A percentile compares a stretch with the other conserved stretches of the same genome.
Conservation (phyloP, 2,113 vertebrate species). For the Cheirogaleus medius region DNA sequence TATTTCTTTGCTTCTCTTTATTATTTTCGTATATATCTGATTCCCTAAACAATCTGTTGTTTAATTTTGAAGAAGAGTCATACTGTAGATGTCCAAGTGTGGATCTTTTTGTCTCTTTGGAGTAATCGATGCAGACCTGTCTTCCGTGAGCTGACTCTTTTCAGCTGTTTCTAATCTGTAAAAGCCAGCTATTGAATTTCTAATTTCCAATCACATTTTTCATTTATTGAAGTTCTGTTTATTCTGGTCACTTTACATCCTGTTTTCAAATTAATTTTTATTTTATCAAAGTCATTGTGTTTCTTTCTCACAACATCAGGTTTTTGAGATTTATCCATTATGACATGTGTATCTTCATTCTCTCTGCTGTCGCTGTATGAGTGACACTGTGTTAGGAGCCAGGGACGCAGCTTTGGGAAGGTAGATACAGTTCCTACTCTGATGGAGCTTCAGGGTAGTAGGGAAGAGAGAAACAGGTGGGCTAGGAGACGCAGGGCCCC, state of each 20-base stretch:
- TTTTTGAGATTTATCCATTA: too few relatives aligned
- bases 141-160: background rate
- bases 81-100: accelerated
- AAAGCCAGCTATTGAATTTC: background rate
- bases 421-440: accelerated
- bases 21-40: accelerated
- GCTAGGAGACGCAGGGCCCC: background rate
- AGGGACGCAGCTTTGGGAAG: background rate
- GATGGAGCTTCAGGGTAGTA: accelerated
- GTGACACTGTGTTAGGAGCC: accelerated
- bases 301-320: background rate
- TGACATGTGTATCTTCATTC: accelerated
- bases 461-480: background rate
- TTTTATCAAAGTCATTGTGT: background rate
- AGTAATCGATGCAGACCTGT: too few relatives aligned
- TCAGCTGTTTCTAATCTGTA: background rate
- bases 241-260: background rate
- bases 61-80: background rate
- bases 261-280: background rate
- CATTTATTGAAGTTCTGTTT: background rate
- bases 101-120: background rate
- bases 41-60: accelerated
- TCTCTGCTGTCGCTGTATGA: accelerated
- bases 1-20: background rate
- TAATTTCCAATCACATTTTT: background rate